phyloP scores from a whole-genome alignment of 2,797 vertebrate genomes.

The Ispidina lecontei region DNA sequence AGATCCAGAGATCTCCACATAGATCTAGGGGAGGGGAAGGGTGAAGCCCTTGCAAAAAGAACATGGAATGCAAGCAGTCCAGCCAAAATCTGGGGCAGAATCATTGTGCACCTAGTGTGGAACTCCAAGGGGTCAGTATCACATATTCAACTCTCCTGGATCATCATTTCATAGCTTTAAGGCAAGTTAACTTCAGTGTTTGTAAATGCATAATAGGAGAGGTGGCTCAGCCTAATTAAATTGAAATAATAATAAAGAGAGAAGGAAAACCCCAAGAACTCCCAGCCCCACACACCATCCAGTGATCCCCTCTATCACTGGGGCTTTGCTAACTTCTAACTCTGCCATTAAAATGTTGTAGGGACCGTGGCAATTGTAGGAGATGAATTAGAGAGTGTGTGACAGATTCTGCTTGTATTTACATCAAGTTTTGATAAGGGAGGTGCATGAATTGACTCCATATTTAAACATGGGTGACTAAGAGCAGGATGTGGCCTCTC shows the following conservation, averaged over 20 bases:
- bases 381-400: neutral
- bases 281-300: neutral
- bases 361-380: neutral
- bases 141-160: neutral
- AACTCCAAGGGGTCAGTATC: neutral
- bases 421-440: neutral
- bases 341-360: neutral
- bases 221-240: neutral
- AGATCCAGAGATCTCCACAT: neutral
- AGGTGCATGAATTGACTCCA: neutral
- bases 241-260: neutral
- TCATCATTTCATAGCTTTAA: neutral
- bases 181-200: neutral
- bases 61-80: neutral
- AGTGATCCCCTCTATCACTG: neutral
- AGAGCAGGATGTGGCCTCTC: neutral
- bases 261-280: neutral
- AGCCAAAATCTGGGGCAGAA: neutral
- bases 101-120: neutral
- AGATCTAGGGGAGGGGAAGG: neutral
- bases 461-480: neutral
- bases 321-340: neutral
- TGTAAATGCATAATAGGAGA: neutral
- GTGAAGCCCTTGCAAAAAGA: neutral
- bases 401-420: neutral